Evolutionary conservation across 2,113 vertebrate species (phyloP), one percentile per base, ranked within the genome.

Genomic region (Canis aureus): DNA sequence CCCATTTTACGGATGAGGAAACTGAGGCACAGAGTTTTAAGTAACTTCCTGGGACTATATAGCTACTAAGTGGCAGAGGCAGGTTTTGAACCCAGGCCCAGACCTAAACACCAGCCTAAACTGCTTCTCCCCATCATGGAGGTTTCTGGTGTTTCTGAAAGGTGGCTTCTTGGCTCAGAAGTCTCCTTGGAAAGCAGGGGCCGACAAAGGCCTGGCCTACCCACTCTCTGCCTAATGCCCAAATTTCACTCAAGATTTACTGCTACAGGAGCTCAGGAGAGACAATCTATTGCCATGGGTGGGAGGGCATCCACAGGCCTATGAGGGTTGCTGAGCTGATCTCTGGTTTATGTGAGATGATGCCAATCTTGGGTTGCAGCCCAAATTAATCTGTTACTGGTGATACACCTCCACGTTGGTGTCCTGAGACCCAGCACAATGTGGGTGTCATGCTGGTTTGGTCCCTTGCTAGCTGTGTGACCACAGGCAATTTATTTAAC

Each of bases 241-340:
- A 11, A 15, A 43, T 20, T 53, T 38, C 60, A 43, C 19, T 60
- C 55, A 29, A 73, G 76, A 87, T 25, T 57, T 9, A 57, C 32
- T 20, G 23, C n/a, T 23, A 12, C 3, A 5, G 27, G 9, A 1
- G 12, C 91, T 60, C 1, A 0, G 55, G 73, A 57, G 35, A 23
- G 49, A 35, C 2, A 2, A n/a, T 3, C 20, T 8, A 49, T 11
- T 3, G 11, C 27, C 0, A 0, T 2, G 19, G 10, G n/a, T 12
- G 5, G 12, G n/a, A 53, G 27, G 8, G 35, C 0, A 10, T 8
- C 49, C 87, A 17, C 20, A 23, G 55, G 7, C 43, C 55, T 27
- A 62, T 1, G 12, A 27, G 35, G 62, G 59, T 12, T 4, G 0
- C n/a, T 1, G 32, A 76, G 38, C 43, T 69, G 38, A 27, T 32